Evolutionary conservation across 2,797 vertebrate species (phyloP), one percentile per base, ranked within the genome.

Genomic region (Pelodytes ibericus): DNA sequence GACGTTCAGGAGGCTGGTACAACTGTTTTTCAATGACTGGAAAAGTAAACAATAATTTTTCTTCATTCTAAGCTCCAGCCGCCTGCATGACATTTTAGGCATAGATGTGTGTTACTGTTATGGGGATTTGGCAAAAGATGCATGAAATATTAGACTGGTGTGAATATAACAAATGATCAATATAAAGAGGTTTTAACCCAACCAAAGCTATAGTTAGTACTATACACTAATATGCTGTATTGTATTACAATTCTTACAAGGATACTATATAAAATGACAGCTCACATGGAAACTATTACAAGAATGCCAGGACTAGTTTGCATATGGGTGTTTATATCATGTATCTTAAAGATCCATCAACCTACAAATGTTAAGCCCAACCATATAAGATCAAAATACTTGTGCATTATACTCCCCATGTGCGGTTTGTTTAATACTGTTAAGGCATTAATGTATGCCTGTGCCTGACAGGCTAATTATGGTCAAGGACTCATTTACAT

Each of bases 271-370:
- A 49, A 70, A 57, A 71, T n/a, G 64, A 39, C 74, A 57, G 49
- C 33, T 71, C 25, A 25, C 49, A 15, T 64, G 74, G 74, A 77
- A 77, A 77, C 22, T 77, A 77, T 77, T 70, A 56, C 18, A 77
- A 58, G 47, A 64, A 77, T 77, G 74, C 67, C 71, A 59, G 47
- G 61, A 41, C 47, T 57, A 62, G 74, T 77, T 76, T 71, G 49
- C 67, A 64, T 71, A 77, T 70, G 59, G 60, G 10, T 71, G 59
- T 39, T 64, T 70, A 71, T 71, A 49, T 56, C 2, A 11, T 30
- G 41, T 3, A 57, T 70, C 11, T 22, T 25, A 59, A 66, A 3
- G 51, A 22, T 66, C 41, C 53, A 31, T 71, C 60, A 39, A 63
- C 20, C 31, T 51, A 47, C 15, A 49, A 24, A 57, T 64, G 63